Evolutionary conservation across 2,888 invertebrate species (phyloP), one percentile per base, ranked within the genome.

Genomic region (Cheilosia vulpina): DNA sequence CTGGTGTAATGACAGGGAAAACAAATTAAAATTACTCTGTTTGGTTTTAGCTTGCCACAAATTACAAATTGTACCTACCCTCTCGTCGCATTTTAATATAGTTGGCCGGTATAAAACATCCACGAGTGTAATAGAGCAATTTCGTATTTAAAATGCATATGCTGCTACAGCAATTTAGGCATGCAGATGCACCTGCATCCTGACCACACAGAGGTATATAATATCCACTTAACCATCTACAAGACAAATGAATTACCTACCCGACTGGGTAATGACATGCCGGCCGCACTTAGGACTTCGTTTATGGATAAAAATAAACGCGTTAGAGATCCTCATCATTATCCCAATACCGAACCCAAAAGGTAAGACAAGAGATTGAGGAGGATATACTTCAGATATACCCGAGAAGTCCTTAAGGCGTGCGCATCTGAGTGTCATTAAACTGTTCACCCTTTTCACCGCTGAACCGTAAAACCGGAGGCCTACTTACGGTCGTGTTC

Each of bases 151-250:
- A 15, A 21, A 41, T 27, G 52, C 24, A 72, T 24, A 60, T n/a
- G 24, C 41, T 31, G 1, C 6, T 7, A 13, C 15, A 27, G 45
- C 27, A 68, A 69, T 77, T 77, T 31, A 9, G 34, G 62, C 47
- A 17, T 47, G 27, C 52, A 69, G 38, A 80, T 73, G 55, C 80
- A 80, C 73, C 80, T 80, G 80, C 80, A 80, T 80, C 73, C 72
- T 55, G 80, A 68, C 80, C 80, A 75, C 80, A 80, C 80, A 75
- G 62, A 66, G 68, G 62, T 63, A 72, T 5, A 2, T 27, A 60
- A 38, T 52, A 55, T 31, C 27, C 27, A 19, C 53, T 47, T 66
- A 79, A 60, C 24, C 60, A 72, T 66, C 50, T 50, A 79, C 72
- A 66, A 72, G 65, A 66, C 60, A 72, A 79, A 72, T 72, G 66